Percentiles rank a stretch among this genome's conserved stretches.
Evolutionary conservation across 2,888 invertebrate species (phyloP).

Genomic region (Elaeidobius kamerunicus): DNA sequence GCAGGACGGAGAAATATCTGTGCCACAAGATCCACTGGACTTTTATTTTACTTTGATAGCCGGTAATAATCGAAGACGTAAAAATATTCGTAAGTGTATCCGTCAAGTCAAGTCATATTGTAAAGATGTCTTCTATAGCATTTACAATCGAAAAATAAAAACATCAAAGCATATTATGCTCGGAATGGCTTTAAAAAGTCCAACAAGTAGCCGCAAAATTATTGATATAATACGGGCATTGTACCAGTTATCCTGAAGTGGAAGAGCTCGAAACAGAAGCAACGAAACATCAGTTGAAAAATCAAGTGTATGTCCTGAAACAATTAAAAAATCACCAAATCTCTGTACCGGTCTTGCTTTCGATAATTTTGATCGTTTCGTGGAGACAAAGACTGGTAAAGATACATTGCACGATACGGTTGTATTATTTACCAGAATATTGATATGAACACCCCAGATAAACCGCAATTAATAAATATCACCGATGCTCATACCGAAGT

Average conservation of each 20-base stretch:
- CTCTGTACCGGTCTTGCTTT: constrained; percentile 4
- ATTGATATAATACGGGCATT: constrained; percentile 25
- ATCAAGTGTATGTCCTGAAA: constrained; percentile 9
- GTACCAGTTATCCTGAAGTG: constrained; percentile 7
- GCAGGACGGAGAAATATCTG: constrained; percentile 26
- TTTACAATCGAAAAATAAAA: constrained; percentile 14
- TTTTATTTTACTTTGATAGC: constrained; percentile 29
- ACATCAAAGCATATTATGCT: constrained; percentile 15
- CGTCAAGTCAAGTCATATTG: constrained; percentile 15
- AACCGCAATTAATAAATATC: neutral
- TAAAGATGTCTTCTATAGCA: constrained; percentile 16
- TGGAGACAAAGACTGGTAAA: constrained; percentile 14
- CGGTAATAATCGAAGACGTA: constrained; percentile 19
- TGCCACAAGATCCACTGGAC: constrained; percentile 24
- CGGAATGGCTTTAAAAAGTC: constrained; percentile 14
- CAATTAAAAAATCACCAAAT: constrained; percentile 6
- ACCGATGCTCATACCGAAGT: neutral
- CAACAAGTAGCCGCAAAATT: constrained; percentile 24
- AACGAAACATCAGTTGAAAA: neutral
- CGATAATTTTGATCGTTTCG: constrained; percentile 13
- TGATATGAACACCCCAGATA: constrained; percentile 2
- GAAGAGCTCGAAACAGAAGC: constrained; percentile 14
- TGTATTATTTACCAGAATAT: neutral
- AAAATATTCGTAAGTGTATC: constrained; percentile 12
- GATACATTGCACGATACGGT: too few species aligned